Evolutionary conservation across 23 tunicate genomes (phyloP).

Genomic region (Phallusia fumigata): DNA sequence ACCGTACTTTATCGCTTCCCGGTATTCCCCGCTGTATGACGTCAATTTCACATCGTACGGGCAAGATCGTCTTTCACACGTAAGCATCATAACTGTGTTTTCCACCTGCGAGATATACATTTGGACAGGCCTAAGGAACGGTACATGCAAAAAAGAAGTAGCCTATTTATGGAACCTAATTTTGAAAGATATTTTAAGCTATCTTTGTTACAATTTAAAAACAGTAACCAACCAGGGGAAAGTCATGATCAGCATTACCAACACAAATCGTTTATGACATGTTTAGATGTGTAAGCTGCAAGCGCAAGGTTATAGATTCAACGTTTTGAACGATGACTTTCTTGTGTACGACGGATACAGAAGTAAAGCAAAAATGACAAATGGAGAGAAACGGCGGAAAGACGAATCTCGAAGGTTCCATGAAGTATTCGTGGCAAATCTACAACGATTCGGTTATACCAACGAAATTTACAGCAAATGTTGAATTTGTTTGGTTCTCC

Average conservation of each 20-base stretch:
- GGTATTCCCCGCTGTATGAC: constrained; percentile 72
- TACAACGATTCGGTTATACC: background rate
- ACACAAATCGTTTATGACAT: background rate
- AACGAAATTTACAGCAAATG: background rate
- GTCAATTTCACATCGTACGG: constrained; percentile 63
- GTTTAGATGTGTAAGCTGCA: constrained; percentile 76
- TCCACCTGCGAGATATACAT: no score
- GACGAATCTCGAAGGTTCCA: constrained; percentile 35
- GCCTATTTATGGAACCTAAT: no score
- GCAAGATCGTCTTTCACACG: constrained; percentile 71
- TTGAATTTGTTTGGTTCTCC: no score
- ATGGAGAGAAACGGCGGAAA: constrained; percentile 25
- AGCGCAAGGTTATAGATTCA: constrained; percentile 51
- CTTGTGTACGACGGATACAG: constrained; percentile 44
- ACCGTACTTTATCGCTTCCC: constrained; percentile 69
- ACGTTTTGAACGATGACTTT: constrained; percentile 62
- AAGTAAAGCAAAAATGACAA: constrained; percentile 24
- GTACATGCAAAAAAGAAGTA: no score
- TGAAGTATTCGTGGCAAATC: constrained; percentile 12
- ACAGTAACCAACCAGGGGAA: no score
- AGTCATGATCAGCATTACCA: no score
- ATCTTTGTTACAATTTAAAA: no score
- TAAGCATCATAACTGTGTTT: constrained; percentile 13
- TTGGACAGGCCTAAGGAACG: no score
- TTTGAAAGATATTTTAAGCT: no score